These are phyloP conservation scores for Drosophila gunungcola DNA, from an alignment of 1,140 invertebrate species.

Conservation along the genomic window DNA sequence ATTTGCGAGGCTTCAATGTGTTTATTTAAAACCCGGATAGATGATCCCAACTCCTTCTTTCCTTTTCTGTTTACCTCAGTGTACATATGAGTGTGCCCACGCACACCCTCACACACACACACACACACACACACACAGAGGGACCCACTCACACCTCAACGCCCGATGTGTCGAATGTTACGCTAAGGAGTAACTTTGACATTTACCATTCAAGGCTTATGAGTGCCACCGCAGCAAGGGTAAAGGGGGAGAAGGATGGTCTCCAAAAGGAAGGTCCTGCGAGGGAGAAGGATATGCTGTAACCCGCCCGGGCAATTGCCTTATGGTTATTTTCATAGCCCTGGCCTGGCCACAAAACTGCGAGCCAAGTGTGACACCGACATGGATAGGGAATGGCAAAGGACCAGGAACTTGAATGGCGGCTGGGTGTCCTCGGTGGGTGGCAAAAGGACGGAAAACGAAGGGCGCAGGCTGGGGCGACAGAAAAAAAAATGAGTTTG, in stretches of 20 bases:
- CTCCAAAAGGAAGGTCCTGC: neutral
- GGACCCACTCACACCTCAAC: constrained; percentile 66
- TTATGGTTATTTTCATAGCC: constrained; percentile 83
- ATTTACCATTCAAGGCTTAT: constrained; percentile 84
- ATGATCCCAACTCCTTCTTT: no score
- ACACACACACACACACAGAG: constrained; percentile 15
- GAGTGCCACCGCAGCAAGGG: constrained; percentile 61
- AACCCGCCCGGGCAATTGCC: constrained; percentile 76
- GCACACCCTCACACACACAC: constrained; percentile 13
- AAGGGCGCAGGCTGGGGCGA: constrained; percentile 34
- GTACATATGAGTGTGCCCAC: constrained; percentile 21
- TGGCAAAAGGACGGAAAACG: constrained; percentile 44
- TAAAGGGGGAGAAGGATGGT: neutral
- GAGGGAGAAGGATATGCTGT: constrained; percentile 37
- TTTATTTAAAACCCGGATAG: no score
- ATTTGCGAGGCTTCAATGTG: no score
- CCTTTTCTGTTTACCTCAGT: constrained; percentile 7
- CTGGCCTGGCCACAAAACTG: constrained; percentile 80
- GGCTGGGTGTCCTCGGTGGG: constrained; percentile 16
- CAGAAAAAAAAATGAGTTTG: constrained; percentile 32
- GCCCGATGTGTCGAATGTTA: constrained; percentile 81
- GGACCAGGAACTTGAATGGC: constrained; percentile 35
- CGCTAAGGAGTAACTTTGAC: constrained; percentile 83
- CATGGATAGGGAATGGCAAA: constrained; percentile 28
- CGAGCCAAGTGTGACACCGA: constrained; percentile 77